Evolutionary conservation across 2,888 invertebrate genomes (phyloP), one percentile per base, ranked within the genome.

Genomic region (Lasioglossum marginatum): DNA sequence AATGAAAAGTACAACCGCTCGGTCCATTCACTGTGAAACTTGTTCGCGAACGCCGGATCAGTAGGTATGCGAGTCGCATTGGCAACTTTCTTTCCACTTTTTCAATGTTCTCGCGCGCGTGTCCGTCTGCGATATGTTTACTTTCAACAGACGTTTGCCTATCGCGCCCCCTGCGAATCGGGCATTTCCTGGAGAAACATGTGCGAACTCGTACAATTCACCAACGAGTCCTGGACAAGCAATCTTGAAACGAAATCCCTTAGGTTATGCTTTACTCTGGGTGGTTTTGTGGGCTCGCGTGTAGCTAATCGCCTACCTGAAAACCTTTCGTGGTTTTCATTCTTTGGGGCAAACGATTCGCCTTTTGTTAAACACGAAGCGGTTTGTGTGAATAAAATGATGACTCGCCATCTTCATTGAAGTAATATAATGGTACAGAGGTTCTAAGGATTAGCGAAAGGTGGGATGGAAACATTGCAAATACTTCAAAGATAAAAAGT

Each of bases 1-100:
- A 85, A 85, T 80, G 88, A 88, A 89, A 90, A 90, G 90, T 90
- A 89, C 83, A 88, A 84, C 87, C 89, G 80, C 78, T 84, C 82
- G 88, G 85, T 89, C 91, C 90, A 89, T 90, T 91, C 91, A 87
- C 91, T 81, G 86, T 76, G 57, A 79, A 90, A 90, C 90, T 91
- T 80, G 90, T 88, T 89, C 82, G 81, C 75, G 72, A 89, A 71
- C 82, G 86, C 75, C 87, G 81, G 81, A 82, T 87, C 87, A 72
- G 88, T 75, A 79, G 87, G 82, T 87, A 90, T 86, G 88, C 86
- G 90, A 89, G 87, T 85, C 81, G 83, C 82, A 89, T 91, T 85
- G 91, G 83, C 86, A 91, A 91, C 90, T 90, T 90, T 90, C 89
- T 90, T 90, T 90, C 89, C 87, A 89, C 90, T 90, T 90, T 90